phyloP scores from a whole-genome alignment of 1,140 invertebrate species.

The Tyrophagus putrescentiae region DNA sequence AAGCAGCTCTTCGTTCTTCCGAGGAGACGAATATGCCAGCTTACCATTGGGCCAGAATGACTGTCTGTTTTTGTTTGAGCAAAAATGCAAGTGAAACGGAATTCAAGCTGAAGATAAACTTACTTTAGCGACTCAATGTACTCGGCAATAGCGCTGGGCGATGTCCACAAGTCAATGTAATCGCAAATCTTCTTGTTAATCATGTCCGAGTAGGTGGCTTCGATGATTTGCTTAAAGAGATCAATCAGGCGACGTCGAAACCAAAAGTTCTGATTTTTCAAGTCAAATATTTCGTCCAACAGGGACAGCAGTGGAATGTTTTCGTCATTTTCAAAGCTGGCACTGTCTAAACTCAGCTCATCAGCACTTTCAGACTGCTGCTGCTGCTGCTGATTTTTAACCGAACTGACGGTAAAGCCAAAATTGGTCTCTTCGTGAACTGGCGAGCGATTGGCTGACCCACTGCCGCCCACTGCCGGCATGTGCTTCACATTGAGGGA shows the following conservation, averaged over 20 bases:
- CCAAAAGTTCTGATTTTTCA: conserved; percentile 74
- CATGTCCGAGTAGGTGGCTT: conserved; percentile 43
- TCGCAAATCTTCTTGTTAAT: conserved; percentile 64
- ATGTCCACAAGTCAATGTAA: conserved; percentile 72
- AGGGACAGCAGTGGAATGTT: conserved; percentile 70
- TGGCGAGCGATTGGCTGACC: too few relatives aligned
- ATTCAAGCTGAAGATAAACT: conserved; percentile 32
- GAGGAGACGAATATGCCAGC: conserved; percentile 43
- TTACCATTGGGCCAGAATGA: conserved; percentile 61
- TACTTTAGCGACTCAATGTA: conserved; percentile 73
- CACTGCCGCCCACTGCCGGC: background rate
- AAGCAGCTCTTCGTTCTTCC: conserved; percentile 55
- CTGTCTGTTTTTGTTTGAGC: conserved; percentile 40
- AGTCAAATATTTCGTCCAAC: conserved; percentile 81
- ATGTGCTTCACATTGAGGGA: background rate
- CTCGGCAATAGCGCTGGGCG: conserved; percentile 71
- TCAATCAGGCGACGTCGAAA: conserved; percentile 61
- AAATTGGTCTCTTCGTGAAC: too few relatives aligned
- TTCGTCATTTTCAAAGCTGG: conserved; percentile 54
- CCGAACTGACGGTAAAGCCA: background rate
- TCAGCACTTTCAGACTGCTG: background rate
- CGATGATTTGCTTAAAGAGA: conserved; percentile 56
- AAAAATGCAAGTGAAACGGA: conserved; percentile 12
- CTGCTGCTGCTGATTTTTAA: background rate
- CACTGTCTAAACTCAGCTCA: too few relatives aligned